phyloP scores from a whole-genome alignment of 2,797 vertebrate species.

The Tamandua tetradactyla region DNA sequence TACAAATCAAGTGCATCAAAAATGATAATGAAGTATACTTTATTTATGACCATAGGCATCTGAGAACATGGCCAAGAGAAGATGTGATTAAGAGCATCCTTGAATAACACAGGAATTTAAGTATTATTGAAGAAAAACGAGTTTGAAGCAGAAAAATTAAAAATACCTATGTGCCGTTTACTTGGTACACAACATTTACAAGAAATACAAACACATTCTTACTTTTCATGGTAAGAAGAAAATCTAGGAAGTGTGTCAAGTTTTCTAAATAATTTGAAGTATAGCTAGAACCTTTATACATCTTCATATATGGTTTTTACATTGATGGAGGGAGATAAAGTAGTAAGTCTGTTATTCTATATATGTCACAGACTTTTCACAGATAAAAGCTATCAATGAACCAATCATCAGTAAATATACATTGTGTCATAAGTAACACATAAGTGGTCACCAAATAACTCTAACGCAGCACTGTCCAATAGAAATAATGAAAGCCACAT shows the following conservation, averaged over 20 bases:
- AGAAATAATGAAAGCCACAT: neutral
- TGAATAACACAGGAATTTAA: neutral
- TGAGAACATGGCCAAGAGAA: neutral
- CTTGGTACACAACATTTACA: neutral
- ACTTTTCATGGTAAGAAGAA: neutral
- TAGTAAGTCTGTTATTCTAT: neutral
- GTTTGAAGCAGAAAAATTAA: neutral
- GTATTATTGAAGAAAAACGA: neutral
- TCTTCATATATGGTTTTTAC: neutral
- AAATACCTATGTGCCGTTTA: neutral
- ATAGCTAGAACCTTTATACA: neutral
- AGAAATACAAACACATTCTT: neutral
- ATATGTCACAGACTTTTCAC: neutral
- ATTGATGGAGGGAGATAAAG: neutral
- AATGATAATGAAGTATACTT: neutral
- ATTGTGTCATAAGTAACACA: neutral
- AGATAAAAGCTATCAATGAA: neutral
- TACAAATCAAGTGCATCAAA: neutral
- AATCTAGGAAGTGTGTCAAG: neutral
- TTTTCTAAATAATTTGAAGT: constrained; percentile 23
- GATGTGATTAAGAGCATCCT: neutral
- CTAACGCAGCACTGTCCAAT: neutral
- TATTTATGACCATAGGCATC: neutral
- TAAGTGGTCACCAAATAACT: neutral
- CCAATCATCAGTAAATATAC: neutral